phyloP scores from a whole-genome alignment of 2,113 vertebrate species.

The Chaenocephalus aceratus region DNA sequence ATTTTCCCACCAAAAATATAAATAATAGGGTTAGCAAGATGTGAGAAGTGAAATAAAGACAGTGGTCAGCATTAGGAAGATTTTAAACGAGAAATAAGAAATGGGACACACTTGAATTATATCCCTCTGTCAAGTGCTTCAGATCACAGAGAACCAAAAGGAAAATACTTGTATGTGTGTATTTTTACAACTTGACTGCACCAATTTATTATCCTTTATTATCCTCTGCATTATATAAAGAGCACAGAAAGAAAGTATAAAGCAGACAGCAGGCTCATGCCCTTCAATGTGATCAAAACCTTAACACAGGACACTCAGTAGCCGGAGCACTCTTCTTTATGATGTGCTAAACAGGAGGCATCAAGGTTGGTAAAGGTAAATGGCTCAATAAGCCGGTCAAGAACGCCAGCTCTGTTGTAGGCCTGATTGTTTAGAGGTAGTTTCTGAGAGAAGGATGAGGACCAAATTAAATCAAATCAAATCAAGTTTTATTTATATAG shows the following conservation, averaged over 20 bases:
- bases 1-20: background rate
- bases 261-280: slow-evolving; percentile 1
- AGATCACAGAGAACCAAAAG: background rate
- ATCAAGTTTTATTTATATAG: too few relatives aligned
- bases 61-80: background rate
- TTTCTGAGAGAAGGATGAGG: slow-evolving; percentile 14
- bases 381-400: slow-evolving; percentile 41
- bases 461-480: background rate
- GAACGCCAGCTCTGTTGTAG: slow-evolving; percentile 23
- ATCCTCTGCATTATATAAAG: background rate
- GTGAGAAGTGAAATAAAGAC: background rate
- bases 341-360: slow-evolving; percentile 23
- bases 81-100: background rate
- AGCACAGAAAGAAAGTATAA: background rate
- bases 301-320: slow-evolving; percentile 14
- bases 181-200: background rate
- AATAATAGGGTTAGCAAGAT: background rate
- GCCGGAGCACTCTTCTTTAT: slow-evolving; percentile 21
- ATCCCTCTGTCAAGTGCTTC: background rate
- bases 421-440: slow-evolving; percentile 19
- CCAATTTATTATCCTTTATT: background rate
- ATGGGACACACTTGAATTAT: background rate
- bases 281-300: slow-evolving; percentile 20
- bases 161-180: background rate
- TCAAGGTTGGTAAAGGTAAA: slow-evolving; percentile 49